phyloP scores from a whole-genome alignment of 2,888 invertebrate species.

The Rotaria magnacalcarata region DNA sequence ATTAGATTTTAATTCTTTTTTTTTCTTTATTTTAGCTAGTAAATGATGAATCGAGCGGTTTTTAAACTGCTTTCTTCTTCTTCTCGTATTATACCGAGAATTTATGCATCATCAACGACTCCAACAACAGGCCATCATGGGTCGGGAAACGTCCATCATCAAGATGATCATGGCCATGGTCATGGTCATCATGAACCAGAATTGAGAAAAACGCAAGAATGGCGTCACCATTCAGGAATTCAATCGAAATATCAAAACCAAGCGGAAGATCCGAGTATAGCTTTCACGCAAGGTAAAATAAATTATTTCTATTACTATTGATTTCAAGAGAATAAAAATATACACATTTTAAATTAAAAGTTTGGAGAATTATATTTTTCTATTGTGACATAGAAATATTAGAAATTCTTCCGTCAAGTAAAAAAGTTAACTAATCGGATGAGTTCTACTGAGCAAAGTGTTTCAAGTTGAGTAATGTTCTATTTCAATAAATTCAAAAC shows the following conservation, averaged over 20 bases:
- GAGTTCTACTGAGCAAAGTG: too few relatives aligned
- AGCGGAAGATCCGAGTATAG: not conserved
- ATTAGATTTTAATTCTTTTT: not conserved
- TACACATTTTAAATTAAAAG: too few relatives aligned
- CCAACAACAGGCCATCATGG: not conserved
- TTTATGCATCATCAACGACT: not conserved
- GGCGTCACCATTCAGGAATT: constrained; percentile 11
- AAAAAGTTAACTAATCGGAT: too few relatives aligned
- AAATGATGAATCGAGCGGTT: not conserved
- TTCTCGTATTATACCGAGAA: not conserved
- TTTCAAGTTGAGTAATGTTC: too few relatives aligned
- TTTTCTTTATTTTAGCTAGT: not conserved
- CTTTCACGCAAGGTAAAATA: not conserved
- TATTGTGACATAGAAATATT: too few relatives aligned
- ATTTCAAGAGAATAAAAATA: too few relatives aligned
- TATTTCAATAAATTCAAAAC: too few relatives aligned
- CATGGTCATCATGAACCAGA: constrained; percentile 24
- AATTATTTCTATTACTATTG: too few relatives aligned
- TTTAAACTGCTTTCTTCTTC: not conserved
- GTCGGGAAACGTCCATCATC: not conserved
- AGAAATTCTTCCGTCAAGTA: too few relatives aligned
- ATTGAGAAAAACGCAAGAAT: constrained; percentile 22
- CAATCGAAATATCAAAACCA: constrained; percentile 36
- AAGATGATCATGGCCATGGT: not conserved
- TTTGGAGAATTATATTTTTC: too few relatives aligned